These are phyloP conservation scores for Aphelocoma californica DNA, from an alignment of 2,797 vertebrate genomes.

Conservation along the genomic window DNA sequence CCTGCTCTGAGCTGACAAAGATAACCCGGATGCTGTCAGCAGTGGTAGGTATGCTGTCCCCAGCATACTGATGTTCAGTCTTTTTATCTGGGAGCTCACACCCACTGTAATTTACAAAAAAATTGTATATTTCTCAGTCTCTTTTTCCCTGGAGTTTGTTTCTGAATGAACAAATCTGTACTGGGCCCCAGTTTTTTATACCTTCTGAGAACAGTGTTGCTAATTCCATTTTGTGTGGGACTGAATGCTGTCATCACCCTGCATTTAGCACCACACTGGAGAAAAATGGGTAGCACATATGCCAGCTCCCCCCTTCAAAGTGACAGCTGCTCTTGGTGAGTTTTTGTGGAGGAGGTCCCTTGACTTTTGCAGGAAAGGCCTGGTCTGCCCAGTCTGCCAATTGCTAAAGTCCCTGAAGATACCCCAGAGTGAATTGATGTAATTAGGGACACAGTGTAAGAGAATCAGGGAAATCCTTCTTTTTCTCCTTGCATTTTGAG, in stretches of 20 bases:
- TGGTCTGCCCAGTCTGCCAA: neutral
- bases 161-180: neutral
- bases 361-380: neutral
- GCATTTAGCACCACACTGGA: neutral
- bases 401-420: neutral
- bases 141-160: neutral
- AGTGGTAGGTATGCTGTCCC: neutral
- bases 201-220: neutral
- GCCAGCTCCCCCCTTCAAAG: neutral
- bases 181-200: neutral
- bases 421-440: neutral
- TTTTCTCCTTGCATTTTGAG: neutral
- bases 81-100: neutral
- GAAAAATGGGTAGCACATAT: neutral
- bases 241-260: neutral
- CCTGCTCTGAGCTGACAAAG: neutral
- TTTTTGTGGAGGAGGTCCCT: neutral
- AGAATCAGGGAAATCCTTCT: neutral
- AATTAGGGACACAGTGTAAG: neutral
- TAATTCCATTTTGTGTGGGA: neutral
- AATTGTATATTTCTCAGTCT: neutral
- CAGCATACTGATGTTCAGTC: neutral
- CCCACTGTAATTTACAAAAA: neutral
- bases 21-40: neutral
- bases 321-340: neutral